Evolutionary conservation across 2,888 invertebrate genomes (phyloP), one percentile per base, ranked within the genome.

Genomic region (Tryphoninae sp.): DNA sequence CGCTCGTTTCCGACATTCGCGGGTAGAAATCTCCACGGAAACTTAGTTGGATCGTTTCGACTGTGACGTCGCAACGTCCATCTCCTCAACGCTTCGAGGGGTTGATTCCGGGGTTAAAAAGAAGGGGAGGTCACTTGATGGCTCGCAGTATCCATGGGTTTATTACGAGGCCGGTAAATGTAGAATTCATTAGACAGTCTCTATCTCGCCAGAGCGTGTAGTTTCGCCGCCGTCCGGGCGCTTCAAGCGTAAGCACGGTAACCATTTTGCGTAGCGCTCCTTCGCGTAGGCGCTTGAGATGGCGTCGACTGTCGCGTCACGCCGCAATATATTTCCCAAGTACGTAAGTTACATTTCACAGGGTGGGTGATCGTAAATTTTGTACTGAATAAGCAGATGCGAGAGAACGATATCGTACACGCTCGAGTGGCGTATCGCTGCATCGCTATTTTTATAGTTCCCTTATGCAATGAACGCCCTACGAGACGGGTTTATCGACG

Each of bases 1-100:
- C 4, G 53, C 40, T 85, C 86, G 87, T 86, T 87, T 86, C 86
- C 85, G 85, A 86, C 85, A 87, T 83, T 86, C 83, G 87, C 84
- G 86, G 87, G 86, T 86, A 81, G 71, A 84, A 84, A 82, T 86
- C 83, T 82, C 81, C 85, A 85, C 83, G 86, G 83, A 86, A 86
- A 88, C 87, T 88, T 88, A 75, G 84, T 84, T 80, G 81, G 83
- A 81, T 77, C 67, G 79, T 81, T 84, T 83, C 85, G 81, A 49
- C 7, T 22, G 22, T 23, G 23, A 2, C 23, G 40, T n/a, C 23
- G 81, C 76, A 71, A 78, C 79, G 85, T 85, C 22, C 69, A 23
- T 55, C 33, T 42, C 61, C 61, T 6, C 33, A 6, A 33, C 7
- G 33, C 6, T 33, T 7, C 33, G 6, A 33, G 6, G 33, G 33